Evolutionary conservation across 2,888 invertebrate genomes (phyloP).

Genomic region (Frankliniella intonsa): DNA sequence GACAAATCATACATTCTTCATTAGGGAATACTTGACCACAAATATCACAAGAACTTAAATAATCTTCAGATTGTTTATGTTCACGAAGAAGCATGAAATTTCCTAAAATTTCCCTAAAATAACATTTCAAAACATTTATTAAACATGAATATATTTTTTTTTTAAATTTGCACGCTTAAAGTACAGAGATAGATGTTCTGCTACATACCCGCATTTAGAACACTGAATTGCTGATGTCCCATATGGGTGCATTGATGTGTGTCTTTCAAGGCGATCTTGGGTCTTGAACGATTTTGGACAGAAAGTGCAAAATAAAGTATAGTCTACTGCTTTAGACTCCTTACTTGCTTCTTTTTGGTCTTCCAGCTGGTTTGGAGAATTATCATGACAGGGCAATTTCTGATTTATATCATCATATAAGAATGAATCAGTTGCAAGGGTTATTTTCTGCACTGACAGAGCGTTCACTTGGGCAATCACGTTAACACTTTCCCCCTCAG

Average conservation of each 20-base stretch:
- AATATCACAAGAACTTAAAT: not conserved
- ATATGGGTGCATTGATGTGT: not conserved
- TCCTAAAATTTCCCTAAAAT: not conserved
- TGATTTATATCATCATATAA: not conserved
- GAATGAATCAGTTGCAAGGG: not conserved
- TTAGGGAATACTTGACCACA: constrained; percentile 2
- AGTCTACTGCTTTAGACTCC: not conserved
- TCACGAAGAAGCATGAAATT: not conserved
- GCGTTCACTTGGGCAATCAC: no score
- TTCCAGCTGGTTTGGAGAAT: not conserved
- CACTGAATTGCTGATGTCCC: not conserved
- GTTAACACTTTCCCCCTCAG: not conserved
- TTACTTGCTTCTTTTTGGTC: not conserved
- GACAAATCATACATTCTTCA: constrained; percentile 19
- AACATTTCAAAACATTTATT: not conserved
- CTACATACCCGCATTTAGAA: not conserved
- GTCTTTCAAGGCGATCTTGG: not conserved
- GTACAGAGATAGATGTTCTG: not conserved
- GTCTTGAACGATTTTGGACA: not conserved
- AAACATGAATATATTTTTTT: not conserved
- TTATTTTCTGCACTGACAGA: no score
- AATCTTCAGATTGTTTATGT: constrained; percentile 14
- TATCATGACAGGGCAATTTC: not conserved
- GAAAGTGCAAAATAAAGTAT: not conserved
- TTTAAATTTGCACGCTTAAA: not conserved